Evolutionary conservation across 1,140 invertebrate genomes (phyloP), one percentile per base, ranked within the genome.

Genomic region (Condylostylus longicornis): DNA sequence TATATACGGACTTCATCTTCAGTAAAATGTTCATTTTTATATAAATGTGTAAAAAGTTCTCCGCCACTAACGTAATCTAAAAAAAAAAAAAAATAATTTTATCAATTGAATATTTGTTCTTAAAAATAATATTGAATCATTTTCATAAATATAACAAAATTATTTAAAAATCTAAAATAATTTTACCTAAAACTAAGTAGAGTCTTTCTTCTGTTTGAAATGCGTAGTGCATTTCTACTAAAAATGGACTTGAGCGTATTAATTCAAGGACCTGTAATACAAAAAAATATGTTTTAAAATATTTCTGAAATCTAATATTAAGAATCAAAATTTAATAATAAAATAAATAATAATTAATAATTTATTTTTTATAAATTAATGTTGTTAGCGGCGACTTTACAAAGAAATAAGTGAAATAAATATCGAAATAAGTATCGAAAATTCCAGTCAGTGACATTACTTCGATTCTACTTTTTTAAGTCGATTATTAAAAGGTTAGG

Each of bases 31-130:
- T 90, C 86, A 41, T 80, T 70, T 58, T 84, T 78, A 66, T 87
- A 91, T 18, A 94, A 64, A 66, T 93, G 88, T 1, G 84, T 90
- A 60, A 94, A 94, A 23, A 94, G 63, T 60, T 94, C 88, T 2
- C 89, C 89, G 32, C 89, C 89, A 51, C 79, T 81, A 14, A 93
- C 84, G 64, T 90, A 95, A 72, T 94, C 89, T 91, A 68, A 15
- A 64, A 67, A 47, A 42, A 51, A 47, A 51, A 27, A 37, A 21
- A 23, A 34, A n/a, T n/a, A n/a, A n/a, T n/a, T n/a, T n/a, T n/a
- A n/a, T n/a, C n/a, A n/a, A n/a, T n/a, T n/a, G n/a, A n/a, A n/a
- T n/a, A n/a, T n/a, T n/a, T n/a, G n/a, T n/a, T n/a, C n/a, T n/a
- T n/a, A n/a, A n/a, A n/a, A n/a, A n/a, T n/a, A n/a, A n/a, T n/a